Evolutionary conservation across 2,888 invertebrate species (phyloP).

Genomic region (Lomographa bimaculata): DNA sequence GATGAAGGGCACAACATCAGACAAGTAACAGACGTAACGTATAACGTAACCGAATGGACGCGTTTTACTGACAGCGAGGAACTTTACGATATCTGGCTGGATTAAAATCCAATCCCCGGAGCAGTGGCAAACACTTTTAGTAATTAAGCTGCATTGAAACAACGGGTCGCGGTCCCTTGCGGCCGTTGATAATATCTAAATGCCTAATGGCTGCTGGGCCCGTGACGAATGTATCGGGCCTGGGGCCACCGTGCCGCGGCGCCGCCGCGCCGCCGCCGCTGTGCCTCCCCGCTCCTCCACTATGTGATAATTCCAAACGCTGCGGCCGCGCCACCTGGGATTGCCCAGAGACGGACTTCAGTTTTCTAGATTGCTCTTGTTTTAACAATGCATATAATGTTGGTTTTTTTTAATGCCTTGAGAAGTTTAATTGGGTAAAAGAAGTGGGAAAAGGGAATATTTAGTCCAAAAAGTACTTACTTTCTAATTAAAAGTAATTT

Average conservation of each 20-base stretch:
- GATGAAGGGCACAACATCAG: slow-evolving; percentile 38
- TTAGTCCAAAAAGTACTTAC: too few species aligned
- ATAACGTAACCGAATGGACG: slow-evolving; percentile 54
- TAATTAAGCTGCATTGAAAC: slow-evolving; percentile 76
- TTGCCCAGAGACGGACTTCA: slow-evolving; percentile 69
- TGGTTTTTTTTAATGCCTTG: too few species aligned
- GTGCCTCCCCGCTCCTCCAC: slow-evolving; percentile 68
- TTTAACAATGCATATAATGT: too few species aligned
- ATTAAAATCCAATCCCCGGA: slow-evolving; percentile 51
- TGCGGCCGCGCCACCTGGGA: slow-evolving; percentile 84
- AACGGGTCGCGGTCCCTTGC: slow-evolving; percentile 74
- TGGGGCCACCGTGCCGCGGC: slow-evolving; percentile 40
- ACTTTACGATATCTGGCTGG: slow-evolving; percentile 32
- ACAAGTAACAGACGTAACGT: slow-evolving; percentile 56
- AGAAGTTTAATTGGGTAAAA: too few species aligned
- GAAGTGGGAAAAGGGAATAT: too few species aligned
- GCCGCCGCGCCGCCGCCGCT: slow-evolving; percentile 37
- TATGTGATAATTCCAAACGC: slow-evolving; percentile 84
- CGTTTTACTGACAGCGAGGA: slow-evolving; percentile 36
- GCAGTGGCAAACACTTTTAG: slow-evolving; percentile 75
- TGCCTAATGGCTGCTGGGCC: slow-evolving; percentile 84
- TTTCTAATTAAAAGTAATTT: too few species aligned
- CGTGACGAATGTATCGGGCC: slow-evolving; percentile 82
- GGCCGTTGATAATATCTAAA: slow-evolving; percentile 83
- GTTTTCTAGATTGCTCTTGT: slow-evolving; percentile 15